Conservation (phyloP, 2,113 vertebrate genomes). For the Felis catus region DNA sequence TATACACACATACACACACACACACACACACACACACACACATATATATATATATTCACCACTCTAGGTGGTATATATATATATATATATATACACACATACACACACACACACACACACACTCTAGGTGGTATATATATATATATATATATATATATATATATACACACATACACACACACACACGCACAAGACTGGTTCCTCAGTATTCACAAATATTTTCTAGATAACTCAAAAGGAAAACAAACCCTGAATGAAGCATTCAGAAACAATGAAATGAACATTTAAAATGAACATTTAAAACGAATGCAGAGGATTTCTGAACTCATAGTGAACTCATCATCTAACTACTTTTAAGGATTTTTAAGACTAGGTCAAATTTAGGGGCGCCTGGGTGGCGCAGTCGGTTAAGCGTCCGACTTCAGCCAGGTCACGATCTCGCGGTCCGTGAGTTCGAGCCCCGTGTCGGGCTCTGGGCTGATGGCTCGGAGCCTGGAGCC, state of each 20-base stretch:
- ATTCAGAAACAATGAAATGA: conserved; percentile 43
- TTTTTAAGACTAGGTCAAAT: conserved; percentile 47
- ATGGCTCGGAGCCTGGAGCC: too few relatives aligned
- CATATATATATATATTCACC: too few relatives aligned
- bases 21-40: too few relatives aligned
- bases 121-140: too few relatives aligned
- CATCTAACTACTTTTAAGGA: conserved; percentile 10
- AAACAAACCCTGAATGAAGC: not conserved
- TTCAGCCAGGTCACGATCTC: too few relatives aligned
- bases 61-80: too few relatives aligned
- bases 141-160: too few relatives aligned
- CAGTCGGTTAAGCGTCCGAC: too few relatives aligned
- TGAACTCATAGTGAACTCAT: conserved; percentile 48
- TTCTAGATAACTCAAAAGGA: not conserved
- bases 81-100: fast-evolving
- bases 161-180: too few relatives aligned
- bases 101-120: not conserved
- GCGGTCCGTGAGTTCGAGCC: too few relatives aligned
- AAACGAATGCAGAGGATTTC: conserved; percentile 35
- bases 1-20: too few relatives aligned
- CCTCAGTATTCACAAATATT: not conserved
- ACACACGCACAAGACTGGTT: not conserved
- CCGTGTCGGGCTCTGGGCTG: too few relatives aligned
- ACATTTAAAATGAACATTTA: conserved; percentile 43
- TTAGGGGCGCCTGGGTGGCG: not conserved